Base-by-base conservation (phyloP, 2,888 invertebrate genomes). In the Drosophila lacicola region DNA sequence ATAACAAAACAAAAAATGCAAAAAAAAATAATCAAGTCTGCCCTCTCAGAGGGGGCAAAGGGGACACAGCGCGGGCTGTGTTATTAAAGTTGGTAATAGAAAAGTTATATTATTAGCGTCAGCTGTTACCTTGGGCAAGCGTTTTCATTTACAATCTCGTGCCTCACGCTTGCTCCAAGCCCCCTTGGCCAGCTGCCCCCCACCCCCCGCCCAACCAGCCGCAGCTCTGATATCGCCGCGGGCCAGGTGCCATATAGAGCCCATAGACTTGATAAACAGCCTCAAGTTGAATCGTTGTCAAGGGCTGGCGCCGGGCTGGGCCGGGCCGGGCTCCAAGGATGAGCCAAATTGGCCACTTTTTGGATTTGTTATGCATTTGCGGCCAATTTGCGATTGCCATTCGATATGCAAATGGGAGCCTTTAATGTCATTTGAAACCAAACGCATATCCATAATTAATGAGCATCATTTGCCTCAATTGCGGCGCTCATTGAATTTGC, bases 71-170 rank as follows among this genome's bases (percentile, higher is more conserved):
- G n/a, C n/a, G 11, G 2, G 4, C 21, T 29, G 29, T 29, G 36
- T 11, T 21, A 14, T 11, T 50, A 6, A 6, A 11, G 37, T 41
- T 21, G 42, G 25, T n/a, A 41, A 29, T 37, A 19, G 29, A 37
- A 25, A 44, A 33, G 37, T 9, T 37, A 29, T 45, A 29, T 49
- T 17, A 42, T 44, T 14, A 19, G 45, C 60, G 68, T 74, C 63
- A 68, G 42, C 34, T 67, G 61, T 86, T 80, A 86, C 82, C 82
- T 82, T 82, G 82, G 70, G 57, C 51, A 42, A 33, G 39, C 63
- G 87, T 83, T 88, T 88, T 58, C 66, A 65, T 67, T 82, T 88
- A 82, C 89, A 82, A 82, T 57, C 69, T 69, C 74, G 64, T 80
- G 66, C 57, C 80, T 49, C 79, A 65, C 53, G 53, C 50, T 57